These are phyloP conservation scores for Lasioglossum lativentre DNA, from an alignment of 2,888 invertebrate species.

Conservation along the genomic window DNA sequence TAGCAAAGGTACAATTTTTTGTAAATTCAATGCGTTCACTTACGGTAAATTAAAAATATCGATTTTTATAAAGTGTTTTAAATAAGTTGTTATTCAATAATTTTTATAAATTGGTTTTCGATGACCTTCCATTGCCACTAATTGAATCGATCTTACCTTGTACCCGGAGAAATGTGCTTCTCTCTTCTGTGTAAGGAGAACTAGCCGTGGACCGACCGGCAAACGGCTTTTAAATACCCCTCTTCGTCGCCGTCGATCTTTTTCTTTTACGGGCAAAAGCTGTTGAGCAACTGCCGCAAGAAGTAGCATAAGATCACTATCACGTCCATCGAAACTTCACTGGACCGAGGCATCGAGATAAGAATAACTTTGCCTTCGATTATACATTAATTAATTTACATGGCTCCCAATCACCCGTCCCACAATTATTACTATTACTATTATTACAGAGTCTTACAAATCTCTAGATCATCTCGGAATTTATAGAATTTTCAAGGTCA, in stretches of 20 bases:
- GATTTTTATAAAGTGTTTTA: not conserved
- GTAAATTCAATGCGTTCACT: not conserved
- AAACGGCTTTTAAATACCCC: constrained; percentile 74
- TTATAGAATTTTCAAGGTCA: not conserved
- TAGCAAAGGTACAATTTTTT: not conserved
- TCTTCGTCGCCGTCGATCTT: constrained; percentile 36
- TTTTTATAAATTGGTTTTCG: not conserved
- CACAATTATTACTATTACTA: not conserved
- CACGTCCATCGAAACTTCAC: not conserved
- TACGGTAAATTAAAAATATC: not conserved
- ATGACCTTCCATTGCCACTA: not conserved
- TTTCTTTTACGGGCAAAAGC: constrained; percentile 32
- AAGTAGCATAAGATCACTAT: not conserved
- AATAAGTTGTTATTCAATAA: not conserved
- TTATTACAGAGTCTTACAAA: not conserved
- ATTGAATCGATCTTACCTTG: constrained; percentile 69
- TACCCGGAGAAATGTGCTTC: constrained; percentile 64
- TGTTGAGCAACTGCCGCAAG: constrained; percentile 28
- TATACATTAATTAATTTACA: not conserved
- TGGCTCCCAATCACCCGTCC: not conserved
- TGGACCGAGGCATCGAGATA: not conserved
- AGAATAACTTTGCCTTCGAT: not conserved
- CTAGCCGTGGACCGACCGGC: constrained; percentile 63
- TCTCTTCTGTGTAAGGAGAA: constrained; percentile 67
- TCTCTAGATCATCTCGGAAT: not conserved